phyloP scores from a whole-genome alignment of 2,113 vertebrate genomes.

The Andinoacara biseriatus region DNA sequence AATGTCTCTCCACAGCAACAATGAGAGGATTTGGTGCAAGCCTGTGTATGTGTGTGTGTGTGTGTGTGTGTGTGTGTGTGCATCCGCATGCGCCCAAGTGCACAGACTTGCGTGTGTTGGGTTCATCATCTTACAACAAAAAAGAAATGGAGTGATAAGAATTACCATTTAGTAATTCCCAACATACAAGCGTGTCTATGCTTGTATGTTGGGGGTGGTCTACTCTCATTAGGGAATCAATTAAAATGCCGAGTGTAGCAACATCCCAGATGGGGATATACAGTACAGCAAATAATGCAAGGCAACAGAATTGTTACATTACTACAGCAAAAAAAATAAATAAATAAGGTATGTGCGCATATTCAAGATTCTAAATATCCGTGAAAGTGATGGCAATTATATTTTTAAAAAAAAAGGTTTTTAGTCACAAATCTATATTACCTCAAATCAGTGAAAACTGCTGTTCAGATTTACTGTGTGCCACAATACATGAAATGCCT shows the following conservation, averaged over 20 bases:
- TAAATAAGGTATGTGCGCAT: neutral
- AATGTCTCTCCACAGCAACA: constrained; percentile 66
- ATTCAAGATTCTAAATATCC: neutral
- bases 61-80: constrained; percentile 11
- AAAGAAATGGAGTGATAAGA: constrained; percentile 20
- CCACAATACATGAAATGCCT: neutral
- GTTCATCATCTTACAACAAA: constrained; percentile 48
- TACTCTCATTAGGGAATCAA: constrained; percentile 62
- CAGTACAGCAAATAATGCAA: neutral
- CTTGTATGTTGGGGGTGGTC: neutral
- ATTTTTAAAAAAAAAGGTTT: neutral
- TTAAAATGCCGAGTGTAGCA: constrained; percentile 47
- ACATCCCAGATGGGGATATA: constrained; percentile 16
- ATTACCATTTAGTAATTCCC: neutral
- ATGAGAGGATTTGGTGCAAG: constrained; percentile 58
- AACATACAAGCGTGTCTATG: neutral
- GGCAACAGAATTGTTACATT: neutral
- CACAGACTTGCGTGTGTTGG: constrained; percentile 16
- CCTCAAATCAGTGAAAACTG: neutral
- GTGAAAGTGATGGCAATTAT: neutral
- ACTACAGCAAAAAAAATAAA: constrained; percentile 1
- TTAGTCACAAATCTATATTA: constrained; percentile 11
- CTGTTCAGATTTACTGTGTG: neutral
- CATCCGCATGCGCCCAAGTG: neutral
- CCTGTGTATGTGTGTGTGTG: constrained; percentile 5